Evolutionary conservation across 37 sponge, comb jelly and placozoan genomes (phyloP).

Genomic region (Eunapius fragilis): DNA sequence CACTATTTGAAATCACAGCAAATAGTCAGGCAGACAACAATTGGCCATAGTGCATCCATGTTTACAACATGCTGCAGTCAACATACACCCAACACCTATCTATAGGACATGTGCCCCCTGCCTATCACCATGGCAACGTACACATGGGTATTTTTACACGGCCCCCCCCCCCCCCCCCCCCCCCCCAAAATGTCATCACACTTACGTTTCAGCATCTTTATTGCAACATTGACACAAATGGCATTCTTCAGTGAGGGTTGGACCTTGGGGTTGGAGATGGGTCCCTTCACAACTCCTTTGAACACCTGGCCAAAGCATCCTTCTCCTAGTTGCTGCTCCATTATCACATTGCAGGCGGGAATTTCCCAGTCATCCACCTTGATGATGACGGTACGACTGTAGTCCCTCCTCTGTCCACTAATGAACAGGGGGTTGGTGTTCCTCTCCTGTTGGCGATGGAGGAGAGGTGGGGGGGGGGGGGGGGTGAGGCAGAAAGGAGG

Average conservation of each 20-base stretch:
- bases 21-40: no score
- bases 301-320: conserved; percentile 76
- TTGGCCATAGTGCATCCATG: no score
- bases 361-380: conserved; percentile 70
- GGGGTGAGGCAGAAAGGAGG: not conserved
- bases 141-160: no score
- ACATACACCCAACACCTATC: no score
- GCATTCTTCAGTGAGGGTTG: conserved; percentile 39
- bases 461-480: conserved; percentile 1
- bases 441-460: not conserved
- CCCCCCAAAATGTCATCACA: not conserved
- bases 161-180: no score
- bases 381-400: no score
- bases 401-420: conserved; percentile 40
- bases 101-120: no score
- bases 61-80: no score
- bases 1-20: no score
- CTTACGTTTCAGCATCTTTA: conserved; percentile 65
- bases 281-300: conserved; percentile 59
- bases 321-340: conserved; percentile 65
- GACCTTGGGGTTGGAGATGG: conserved; percentile 52
- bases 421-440: conserved; percentile 39
- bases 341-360: conserved; percentile 36
- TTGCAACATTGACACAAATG: conserved; percentile 45
- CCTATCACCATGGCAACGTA: no score